Conservation (phyloP, 2,113 vertebrate genomes). For the Istiophorus platypterus region DNA sequence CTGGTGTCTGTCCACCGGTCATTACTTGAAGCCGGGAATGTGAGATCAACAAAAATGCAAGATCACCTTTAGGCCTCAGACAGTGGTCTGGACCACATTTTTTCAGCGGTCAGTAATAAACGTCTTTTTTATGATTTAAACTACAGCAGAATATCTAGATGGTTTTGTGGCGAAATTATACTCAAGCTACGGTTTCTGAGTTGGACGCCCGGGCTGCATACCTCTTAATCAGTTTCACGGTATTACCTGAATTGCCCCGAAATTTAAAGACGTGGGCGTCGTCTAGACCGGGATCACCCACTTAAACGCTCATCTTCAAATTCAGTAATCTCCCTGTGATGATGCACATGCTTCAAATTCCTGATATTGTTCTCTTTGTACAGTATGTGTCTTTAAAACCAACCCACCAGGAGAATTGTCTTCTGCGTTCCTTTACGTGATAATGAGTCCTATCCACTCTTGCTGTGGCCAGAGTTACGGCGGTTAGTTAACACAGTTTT, state of each 20-base stretch:
- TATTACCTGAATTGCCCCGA: constrained; percentile 52
- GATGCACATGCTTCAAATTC: constrained; percentile 48
- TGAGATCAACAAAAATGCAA: constrained; percentile 55
- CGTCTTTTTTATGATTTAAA: constrained; percentile 47
- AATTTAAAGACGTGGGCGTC: constrained; percentile 50
- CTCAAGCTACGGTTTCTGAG: constrained; percentile 36
- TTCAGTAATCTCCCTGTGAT: constrained; percentile 35
- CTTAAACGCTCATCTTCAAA: constrained; percentile 23
- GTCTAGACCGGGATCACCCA: constrained; percentile 57
- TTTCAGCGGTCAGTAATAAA: constrained; percentile 67
- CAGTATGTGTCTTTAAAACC: constrained; percentile 31
- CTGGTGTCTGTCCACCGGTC: constrained; percentile 64
- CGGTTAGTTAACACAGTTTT: constrained; percentile 58
- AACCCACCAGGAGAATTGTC: constrained; percentile 10
- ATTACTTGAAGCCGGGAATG: constrained; percentile 66
- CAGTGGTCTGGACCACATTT: constrained; percentile 58
- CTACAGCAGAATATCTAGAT: constrained; percentile 32
- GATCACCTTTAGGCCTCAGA: constrained; percentile 69
- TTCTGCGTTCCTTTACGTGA: constrained; percentile 64
- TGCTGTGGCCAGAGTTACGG: constrained; percentile 58
- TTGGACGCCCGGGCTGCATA: constrained; percentile 29
- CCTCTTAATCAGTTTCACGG: constrained; percentile 51
- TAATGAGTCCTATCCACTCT: constrained; percentile 65
- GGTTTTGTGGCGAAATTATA: constrained; percentile 43
- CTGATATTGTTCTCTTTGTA: constrained; percentile 39